Conservation (phyloP, 2,888 invertebrate species). For the Synergus gifuensis region DNA sequence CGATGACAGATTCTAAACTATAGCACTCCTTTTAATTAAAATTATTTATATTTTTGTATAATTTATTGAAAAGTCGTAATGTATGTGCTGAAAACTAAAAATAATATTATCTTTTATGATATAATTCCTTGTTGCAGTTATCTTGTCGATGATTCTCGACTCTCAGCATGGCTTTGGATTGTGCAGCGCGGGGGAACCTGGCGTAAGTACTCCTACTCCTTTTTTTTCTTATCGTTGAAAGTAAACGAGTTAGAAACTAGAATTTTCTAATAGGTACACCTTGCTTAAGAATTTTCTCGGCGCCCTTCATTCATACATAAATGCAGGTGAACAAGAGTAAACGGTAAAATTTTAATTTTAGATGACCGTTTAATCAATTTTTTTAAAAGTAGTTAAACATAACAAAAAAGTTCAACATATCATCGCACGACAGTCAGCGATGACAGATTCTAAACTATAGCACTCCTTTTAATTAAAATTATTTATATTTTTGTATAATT, state of each 20-base stretch:
- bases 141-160: constrained; percentile 71
- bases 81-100: too few relatives aligned
- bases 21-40: background rate
- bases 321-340: background rate
- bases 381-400: background rate
- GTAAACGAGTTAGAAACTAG: constrained; percentile 31
- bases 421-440: background rate
- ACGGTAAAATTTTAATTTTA: background rate
- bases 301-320: constrained; percentile 36
- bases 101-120: too few relatives aligned
- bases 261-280: constrained; percentile 30
- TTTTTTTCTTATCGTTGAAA: constrained; percentile 43
- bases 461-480: background rate
- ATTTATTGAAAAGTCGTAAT: too few relatives aligned
- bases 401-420: background rate
- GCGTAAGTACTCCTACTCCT: constrained; percentile 67
- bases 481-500: too few relatives aligned
- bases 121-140: constrained; percentile 71
- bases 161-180: constrained; percentile 74
- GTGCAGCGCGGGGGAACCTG: constrained; percentile 77
- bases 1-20: background rate
- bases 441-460: background rate
- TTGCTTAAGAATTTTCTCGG: constrained; percentile 25
- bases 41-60: background rate
- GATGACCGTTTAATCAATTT: background rate